Evolutionary conservation across 1,140 invertebrate species (phyloP), one percentile per base, ranked within the genome.

Genomic region (Drosophila tani): DNA sequence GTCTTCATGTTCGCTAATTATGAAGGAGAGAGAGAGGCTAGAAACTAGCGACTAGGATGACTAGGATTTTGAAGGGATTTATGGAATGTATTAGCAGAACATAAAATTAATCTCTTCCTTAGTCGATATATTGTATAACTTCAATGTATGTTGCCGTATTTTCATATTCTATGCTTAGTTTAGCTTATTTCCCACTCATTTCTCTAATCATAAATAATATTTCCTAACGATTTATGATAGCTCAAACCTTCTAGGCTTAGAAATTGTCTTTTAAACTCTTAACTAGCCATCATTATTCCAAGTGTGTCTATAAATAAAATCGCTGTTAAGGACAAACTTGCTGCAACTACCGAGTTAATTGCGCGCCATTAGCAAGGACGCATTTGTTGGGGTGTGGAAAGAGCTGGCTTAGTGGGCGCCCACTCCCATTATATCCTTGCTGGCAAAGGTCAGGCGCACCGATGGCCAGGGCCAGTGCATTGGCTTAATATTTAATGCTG

Each of bases 401-500:
- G 3, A 14, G 11, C 3, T 21, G 17, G 27, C 12, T 29, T 63
- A 51, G 63, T 46, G n/a, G 47, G 19, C 43, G 27, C 27, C 40
- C 66, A 32, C 46, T 56, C 47, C 29, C 14, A 27, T 57, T 32
- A 56, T 74, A 84, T 85, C 75, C 81, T 82, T 76, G 75, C 40
- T 5, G 49, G 14, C 29, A 84, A 85, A 90, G 85, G 85, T 90
- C 85, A 82, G 57, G 35, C 49, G 55, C 32, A 50, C 19, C 51
- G 32, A 27, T 51, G 45, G 40, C 66, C 59, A 50, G 57, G 77
- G 38, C 45, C 82, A 35, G 45, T 79, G 65, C 65, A 82, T 40
- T 53, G 53, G 57, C 71, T 87, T 80, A 75, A 87, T 82, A 83
- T 82, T 87, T 80, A 76, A 85, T 82, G 69, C 64, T 49, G 57